These are phyloP conservation scores for Saccopteryx leptura DNA, from an alignment of 2,113 vertebrate species.

Conservation along the genomic window DNA sequence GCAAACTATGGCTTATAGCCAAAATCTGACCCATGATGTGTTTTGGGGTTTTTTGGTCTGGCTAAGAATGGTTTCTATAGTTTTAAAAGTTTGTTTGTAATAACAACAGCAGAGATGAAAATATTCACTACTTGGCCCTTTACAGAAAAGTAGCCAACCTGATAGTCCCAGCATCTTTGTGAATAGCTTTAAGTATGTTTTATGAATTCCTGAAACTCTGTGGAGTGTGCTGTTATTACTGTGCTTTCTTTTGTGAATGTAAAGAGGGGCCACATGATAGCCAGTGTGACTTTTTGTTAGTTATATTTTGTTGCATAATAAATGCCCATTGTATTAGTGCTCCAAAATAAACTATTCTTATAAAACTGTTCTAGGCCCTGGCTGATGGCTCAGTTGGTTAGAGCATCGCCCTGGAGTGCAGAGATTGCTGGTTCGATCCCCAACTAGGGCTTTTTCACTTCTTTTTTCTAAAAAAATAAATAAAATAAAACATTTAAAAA, in stretches of 20 bases:
- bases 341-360: slow-evolving; percentile 5
- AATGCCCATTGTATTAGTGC: not conserved
- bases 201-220: not conserved
- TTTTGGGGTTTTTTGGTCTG: not conserved
- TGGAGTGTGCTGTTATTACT: not conserved
- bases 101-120: not conserved
- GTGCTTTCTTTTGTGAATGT: not conserved
- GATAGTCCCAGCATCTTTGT: not conserved
- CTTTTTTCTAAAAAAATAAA: no score
- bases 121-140: not conserved
- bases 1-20: not conserved
- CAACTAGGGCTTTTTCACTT: no score
- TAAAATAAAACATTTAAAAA: no score
- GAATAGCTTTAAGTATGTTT: slow-evolving; percentile 13
- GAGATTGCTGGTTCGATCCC: no score
- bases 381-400: no score
- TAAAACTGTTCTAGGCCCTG: not conserved
- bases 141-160: not conserved
- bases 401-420: no score
- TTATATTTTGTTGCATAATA: slow-evolving; percentile 3
- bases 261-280: not conserved
- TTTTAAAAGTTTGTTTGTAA: not conserved
- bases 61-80: not conserved
- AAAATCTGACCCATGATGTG: not conserved
- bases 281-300: not conserved